Conservation (phyloP, 2,113 vertebrate species). For the Sterna hirundo region DNA sequence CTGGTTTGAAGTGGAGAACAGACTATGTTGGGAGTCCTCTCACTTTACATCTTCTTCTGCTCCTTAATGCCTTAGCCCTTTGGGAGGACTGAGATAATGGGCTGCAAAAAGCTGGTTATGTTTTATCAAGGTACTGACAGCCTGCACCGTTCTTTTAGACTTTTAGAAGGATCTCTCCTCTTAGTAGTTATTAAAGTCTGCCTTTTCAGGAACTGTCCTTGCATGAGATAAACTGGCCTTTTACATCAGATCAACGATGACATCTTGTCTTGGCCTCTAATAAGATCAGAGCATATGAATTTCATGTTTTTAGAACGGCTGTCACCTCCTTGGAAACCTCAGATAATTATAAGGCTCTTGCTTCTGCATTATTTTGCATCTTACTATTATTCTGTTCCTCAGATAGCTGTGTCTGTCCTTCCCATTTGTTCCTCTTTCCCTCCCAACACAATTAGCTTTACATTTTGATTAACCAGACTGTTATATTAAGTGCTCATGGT, state of each 20-base stretch:
- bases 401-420: not conserved
- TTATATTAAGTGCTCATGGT: not conserved
- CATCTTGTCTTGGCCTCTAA: conserved; percentile 30
- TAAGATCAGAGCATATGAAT: conserved; percentile 24
- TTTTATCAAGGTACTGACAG: not conserved
- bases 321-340: conserved; percentile 29
- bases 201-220: not conserved
- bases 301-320: conserved; percentile 19
- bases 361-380: conserved; percentile 21
- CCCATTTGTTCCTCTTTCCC: not conserved
- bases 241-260: conserved; percentile 41
- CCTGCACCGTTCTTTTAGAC: not conserved
- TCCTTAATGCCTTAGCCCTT: not conserved
- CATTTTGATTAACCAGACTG: conserved; percentile 13
- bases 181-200: not conserved
- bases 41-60: not conserved
- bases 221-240: conserved; percentile 21
- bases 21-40: not conserved
- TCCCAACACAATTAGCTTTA: conserved; percentile 23
- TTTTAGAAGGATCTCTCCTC: not conserved
- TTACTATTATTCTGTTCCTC: conserved; percentile 11
- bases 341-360: conserved; percentile 7
- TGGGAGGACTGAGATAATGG: not conserved
- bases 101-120: not conserved
- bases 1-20: not conserved